Evolutionary conservation across 1,140 invertebrate species (phyloP).

Genomic region (Heliconius himera): DNA sequence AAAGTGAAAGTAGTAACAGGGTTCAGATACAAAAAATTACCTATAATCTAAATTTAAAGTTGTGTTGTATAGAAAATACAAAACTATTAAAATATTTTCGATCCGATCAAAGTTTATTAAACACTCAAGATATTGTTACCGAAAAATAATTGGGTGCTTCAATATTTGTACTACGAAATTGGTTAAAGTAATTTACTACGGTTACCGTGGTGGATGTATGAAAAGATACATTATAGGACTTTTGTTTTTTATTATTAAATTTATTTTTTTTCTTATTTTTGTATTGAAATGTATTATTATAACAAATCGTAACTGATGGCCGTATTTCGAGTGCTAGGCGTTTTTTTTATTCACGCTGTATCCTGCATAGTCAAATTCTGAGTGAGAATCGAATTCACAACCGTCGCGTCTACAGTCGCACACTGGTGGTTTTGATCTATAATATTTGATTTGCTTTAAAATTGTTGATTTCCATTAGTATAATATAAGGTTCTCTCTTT

Average conservation of each 20-base stretch:
- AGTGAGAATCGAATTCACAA: too few species aligned
- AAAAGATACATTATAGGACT: not conserved
- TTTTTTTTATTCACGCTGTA: too few species aligned
- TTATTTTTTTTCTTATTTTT: too few species aligned
- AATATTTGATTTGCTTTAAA: too few species aligned
- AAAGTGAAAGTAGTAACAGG: too few species aligned
- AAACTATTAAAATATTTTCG: not conserved
- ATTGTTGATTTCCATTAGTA: too few species aligned
- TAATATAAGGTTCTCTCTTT: too few species aligned
- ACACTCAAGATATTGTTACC: not conserved
- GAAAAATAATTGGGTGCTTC: slow-evolving; percentile 1
- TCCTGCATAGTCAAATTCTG: too few species aligned
- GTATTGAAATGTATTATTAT: not conserved
- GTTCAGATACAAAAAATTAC: not conserved
- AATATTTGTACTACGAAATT: slow-evolving; percentile 5
- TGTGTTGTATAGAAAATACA: not conserved
- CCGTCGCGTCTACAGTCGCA: too few species aligned
- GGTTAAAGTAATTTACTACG: not conserved
- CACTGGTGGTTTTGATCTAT: too few species aligned
- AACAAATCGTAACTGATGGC: not conserved
- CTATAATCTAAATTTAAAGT: not conserved
- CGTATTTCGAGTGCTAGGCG: too few species aligned
- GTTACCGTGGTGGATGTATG: not conserved
- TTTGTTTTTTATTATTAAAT: not conserved
- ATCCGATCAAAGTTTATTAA: slow-evolving; percentile 6